Evolutionary conservation across 2,888 invertebrate species (phyloP), one percentile per base, ranked within the genome.

Genomic region (Mystacides longicornis): DNA sequence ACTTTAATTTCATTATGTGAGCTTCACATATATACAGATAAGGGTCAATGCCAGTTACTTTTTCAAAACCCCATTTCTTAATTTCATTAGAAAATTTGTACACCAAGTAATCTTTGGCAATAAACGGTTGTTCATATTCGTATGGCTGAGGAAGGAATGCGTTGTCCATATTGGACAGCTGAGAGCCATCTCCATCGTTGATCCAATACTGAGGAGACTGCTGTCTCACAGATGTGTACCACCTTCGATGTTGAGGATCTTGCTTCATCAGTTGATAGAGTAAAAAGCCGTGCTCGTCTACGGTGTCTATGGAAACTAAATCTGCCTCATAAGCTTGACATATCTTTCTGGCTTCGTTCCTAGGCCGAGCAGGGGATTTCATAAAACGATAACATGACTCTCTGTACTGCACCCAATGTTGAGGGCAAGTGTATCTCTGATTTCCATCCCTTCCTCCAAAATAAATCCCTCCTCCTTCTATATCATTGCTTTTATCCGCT

Each of bases 311-410:
- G 60, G 89, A 85, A 0, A 88, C 76, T 52, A 95, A 73, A 67
- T 93, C 90, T 1, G 91, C 83, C 65, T 87, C 86, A 64, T 85
- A 88, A 0, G 89, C 87, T 75, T 86, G 84, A 67, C 94, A 95
- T 63, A 90, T 87, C 65, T 82, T 82, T 63, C 86, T 81, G 0
- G 94, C 93, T 64, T 93, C 93, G 64, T 83, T 85, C 66, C 87
- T 83, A 43, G 83, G 83, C 54, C 85, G 86, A 64, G 84, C 80
- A 1, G 94, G 94, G 3, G 92, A 93, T 65, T 90, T 88, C 2
- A 91, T 89, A 66, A 95, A 96, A 51, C 90, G 83, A 69, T 93
- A 95, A 70, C 96, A 97, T 0, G 87, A 84, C 58, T 87, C 84
- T 61, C 85, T 81, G 67, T 81, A 89, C 23, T 82, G 81, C n/a